Base-by-base conservation (phyloP, 2,113 vertebrate species). In the Ailuropoda melanoleuca region DNA sequence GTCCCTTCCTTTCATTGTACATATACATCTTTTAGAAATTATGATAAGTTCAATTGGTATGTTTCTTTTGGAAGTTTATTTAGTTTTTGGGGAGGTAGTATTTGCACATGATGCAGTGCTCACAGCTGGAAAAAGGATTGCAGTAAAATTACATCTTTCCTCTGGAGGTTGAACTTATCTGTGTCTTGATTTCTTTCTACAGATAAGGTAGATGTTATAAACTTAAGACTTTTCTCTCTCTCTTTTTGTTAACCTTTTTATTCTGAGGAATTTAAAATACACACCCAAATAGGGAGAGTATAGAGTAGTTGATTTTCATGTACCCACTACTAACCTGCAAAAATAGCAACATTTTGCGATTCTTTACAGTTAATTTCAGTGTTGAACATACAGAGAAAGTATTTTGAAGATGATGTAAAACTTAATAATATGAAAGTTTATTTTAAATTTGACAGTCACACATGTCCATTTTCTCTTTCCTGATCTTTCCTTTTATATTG, bases 351-450 rank as follows among this genome's bases (percentile, higher is more conserved):
- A 50, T 95, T 74, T 87, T 93, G n/a, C 86, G 26, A 29, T 78
- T 62, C 19, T 83, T 77, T 60, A 90, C 43, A 77, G 86, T 95
- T 95, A 88, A 86, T 96, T 93, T 95, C 93, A 85, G 23, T 90
- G 37, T 89, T 80, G 68, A 77, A 88, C 89, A 90, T 97, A 75
- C 9, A 77, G n/a, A 96, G 21, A 72, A 72, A n/a, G 26, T 93
- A 70, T 92, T 80, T 93, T 90, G 72, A 82, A 92, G 34, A 53
- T 62, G 87, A 90, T 6, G 43, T 77, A 34, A 46, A 60, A 86
- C 90, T 88, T 88, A 88, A 34, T 91, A 96, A 83, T 6, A 43
- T 48, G 34, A 60, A 91, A 55, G 37, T 58, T 82, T 82, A n/a
- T 70, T 70, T 82, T 46, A 60, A 84, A 86, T 87, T 56, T 53